Evolutionary conservation across 2,888 invertebrate genomes (phyloP), one percentile per base, ranked within the genome.

Genomic region (Eilema depressum): DNA sequence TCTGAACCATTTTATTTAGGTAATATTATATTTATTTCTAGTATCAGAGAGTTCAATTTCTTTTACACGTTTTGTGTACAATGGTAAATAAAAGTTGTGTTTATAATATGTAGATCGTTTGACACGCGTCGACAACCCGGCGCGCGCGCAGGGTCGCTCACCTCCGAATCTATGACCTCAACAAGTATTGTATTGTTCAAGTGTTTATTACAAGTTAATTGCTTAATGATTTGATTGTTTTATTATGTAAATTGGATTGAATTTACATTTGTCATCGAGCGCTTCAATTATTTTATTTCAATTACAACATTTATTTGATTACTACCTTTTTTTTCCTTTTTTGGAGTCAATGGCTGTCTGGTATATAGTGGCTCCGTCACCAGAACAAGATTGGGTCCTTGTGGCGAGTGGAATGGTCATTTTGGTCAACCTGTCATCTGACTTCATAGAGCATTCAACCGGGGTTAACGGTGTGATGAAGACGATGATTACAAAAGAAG

Each of bases 101-200:
- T 66, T 74, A 79, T 79, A 80, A 82, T 81, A 85, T 86, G 86
- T 85, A 84, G 86, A 87, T 87, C 83, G 86, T 86, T 87, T 89
- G 91, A 87, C 90, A 91, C 92, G 92, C 90, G 89, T 87, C 88
- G 90, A 86, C 75, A 80, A 83, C 75, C 77, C 79, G 77, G 85
- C 85, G 85, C 77, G 81, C 76, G 85, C 85, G 82, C 83, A 78
- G 73, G 80, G 80, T 82, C 75, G 76, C 41, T 72, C 84, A 86
- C 86, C 86, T 83, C 85, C 85, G 69, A 85, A 89, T 87, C 79
- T 84, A 80, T 89, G 89, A 89, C 89, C 89, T 88, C 85, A 87
- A 79, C 79, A 66, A 65, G 80, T 78, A 81, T 81, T 81, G 78
- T 81, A 72, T 76, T 73, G 75, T 73, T 71, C 69, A 77, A 79